Base-by-base conservation (phyloP, 2,113 vertebrate species). In the Siphamia tubifer region DNA sequence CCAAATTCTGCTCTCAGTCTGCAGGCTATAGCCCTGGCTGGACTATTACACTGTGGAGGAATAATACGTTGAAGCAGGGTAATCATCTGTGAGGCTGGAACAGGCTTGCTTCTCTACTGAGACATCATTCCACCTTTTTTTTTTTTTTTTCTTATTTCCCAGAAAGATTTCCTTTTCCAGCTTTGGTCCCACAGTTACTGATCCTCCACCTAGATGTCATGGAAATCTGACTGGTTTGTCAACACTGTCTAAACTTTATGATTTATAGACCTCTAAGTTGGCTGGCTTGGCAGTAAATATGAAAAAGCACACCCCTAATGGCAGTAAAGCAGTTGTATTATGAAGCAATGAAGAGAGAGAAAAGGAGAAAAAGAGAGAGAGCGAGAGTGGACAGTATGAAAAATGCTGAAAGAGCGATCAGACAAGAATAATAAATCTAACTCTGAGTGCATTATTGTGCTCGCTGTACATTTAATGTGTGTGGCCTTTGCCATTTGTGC, bases 181-280 rank as follows among this genome's bases (percentile, higher is more conserved):
- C 56, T 40, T 68, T 42, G 39, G 53, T 49, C 32, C 31, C 30
- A 45, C 45, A 53, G 34, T 47, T 54, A 6, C 49, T 45, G 51
- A 61, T 63, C 68, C 54, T 71, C 57, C 53, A 61, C 47, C 42
- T 52, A 25, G 12, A 57, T 68, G 52, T 77, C 72, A 70, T 51
- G 55, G 65, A 61, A 69, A 36, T 48, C 3, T 52, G 15, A 79
- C 34, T 30, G 56, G 68, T 78, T 64, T 71, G 60, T 74, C 57
- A 75, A 67, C 57, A 38, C 23, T 47, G 53, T 72, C 31, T 52
- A 72, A 75, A 64, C 47, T 32, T 48, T 2, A 16, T 55, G 57
- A 77, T 81, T 83, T 60, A 67, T 51, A 30, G 28, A 45, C 23
- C 13, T 48, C 25, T 48, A 47, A 54, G 35, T 34, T 7, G 30